Percentiles rank a stretch among this genome's conserved stretches.
These are phyloP conservation scores for Phylloscopus collybita DNA, from an alignment of 2,797 vertebrate genomes.

Conservation along the genomic window DNA sequence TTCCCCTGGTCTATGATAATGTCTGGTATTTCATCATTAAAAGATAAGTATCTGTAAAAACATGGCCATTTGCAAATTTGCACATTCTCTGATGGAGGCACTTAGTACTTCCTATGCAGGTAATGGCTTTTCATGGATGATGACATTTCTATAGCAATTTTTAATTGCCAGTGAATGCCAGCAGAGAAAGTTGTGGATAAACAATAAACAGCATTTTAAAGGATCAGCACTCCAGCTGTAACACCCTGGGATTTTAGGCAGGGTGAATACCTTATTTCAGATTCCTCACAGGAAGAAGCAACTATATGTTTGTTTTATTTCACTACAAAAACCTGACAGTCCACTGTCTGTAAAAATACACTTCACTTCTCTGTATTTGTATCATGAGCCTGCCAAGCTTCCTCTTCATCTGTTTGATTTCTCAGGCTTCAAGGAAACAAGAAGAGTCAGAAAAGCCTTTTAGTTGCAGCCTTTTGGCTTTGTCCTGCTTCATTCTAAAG, in stretches of 20 bases:
- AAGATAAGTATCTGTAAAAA: neutral
- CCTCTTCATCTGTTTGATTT: neutral
- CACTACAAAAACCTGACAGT: neutral
- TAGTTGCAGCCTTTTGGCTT: neutral
- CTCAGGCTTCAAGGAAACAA: neutral
- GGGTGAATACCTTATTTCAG: neutral
- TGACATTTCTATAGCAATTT: neutral
- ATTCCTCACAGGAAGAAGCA: neutral
- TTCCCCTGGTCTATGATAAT: neutral
- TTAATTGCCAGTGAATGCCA: neutral
- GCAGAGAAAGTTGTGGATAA: neutral
- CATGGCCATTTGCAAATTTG: neutral
- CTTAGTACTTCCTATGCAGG: neutral
- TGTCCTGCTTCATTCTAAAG: neutral
- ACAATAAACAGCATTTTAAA: neutral
- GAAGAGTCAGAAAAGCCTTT: neutral
- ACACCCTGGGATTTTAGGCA: neutral
- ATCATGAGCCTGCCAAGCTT: neutral
- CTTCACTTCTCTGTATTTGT: neutral
- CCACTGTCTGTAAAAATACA: neutral
- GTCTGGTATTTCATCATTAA: neutral
- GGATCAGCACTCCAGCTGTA: neutral
- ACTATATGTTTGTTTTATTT: neutral
- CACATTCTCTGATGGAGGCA: neutral
- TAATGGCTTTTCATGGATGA: neutral